Evolutionary conservation across 1,140 invertebrate genomes (phyloP).

Genomic region (Papilio dardanus): DNA sequence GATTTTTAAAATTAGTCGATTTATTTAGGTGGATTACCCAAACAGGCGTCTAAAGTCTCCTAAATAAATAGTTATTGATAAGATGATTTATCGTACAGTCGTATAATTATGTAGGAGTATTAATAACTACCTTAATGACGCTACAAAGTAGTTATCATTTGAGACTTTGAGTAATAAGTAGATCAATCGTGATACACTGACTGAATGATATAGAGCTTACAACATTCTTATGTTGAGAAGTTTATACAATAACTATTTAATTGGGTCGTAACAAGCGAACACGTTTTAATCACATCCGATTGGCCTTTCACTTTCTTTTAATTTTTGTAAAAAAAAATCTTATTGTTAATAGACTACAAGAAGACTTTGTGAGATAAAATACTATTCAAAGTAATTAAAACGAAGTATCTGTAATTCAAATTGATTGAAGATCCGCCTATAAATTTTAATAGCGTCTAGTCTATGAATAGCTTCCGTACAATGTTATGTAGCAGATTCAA

Average conservation of each 20-base stretch:
- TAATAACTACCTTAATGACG: conserved; percentile 5
- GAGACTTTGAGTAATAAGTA: conserved; percentile 8
- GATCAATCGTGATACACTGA: conserved; percentile 56
- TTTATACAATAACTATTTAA: conserved; percentile 77
- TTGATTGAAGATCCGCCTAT: not conserved
- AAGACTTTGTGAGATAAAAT: not conserved
- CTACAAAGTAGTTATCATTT: conserved; percentile 32
- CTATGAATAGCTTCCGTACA: conserved; percentile 2
- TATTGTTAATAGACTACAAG: conserved; percentile 24
- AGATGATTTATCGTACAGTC: not conserved
- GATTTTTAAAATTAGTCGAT: not conserved
- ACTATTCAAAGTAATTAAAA: not conserved
- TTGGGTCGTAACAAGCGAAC: conserved; percentile 73
- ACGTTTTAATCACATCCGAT: conserved; percentile 68
- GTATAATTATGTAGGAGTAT: not conserved
- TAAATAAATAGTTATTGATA: not conserved
- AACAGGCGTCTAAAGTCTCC: not conserved
- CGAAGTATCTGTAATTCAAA: not conserved
- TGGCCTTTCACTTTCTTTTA: conserved; percentile 76
- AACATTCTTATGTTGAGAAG: conserved; percentile 64
- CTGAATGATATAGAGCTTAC: conserved; percentile 58
- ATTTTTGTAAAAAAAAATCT: conserved; percentile 38
- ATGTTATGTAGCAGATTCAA: not conserved
- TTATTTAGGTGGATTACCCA: not conserved
- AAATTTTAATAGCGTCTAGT: conserved; percentile 5